Base-by-base conservation (phyloP, 2,797 vertebrate genomes). In the Rhodeus uyekii region DNA sequence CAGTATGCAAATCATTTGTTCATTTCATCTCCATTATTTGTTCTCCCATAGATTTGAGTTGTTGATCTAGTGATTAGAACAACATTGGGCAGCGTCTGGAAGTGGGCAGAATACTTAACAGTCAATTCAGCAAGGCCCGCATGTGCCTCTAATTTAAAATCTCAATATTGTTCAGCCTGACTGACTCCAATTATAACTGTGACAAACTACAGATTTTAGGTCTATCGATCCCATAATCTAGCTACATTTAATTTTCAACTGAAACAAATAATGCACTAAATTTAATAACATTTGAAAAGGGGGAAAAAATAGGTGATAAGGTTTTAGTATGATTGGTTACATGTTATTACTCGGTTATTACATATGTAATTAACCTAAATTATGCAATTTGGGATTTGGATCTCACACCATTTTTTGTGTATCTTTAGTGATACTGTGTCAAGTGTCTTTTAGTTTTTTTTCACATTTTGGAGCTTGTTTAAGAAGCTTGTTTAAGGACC, bases 1-100 rank as follows among this genome's bases (percentile, higher is more conserved):
- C 95, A 94, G 96, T 96, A 98, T 98, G 96, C 96, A 97, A 98
- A 99, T 99, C 97, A 98, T 96, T 96, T 96, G 96, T 97, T 96
- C 96, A 96, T 96, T 96, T 96, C 94, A 96, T 95, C 95, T 96
- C 96, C 93, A 93, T 96, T 97, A 97, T 98, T 97, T 96, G 95
- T 96, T 96, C 94, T 94, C 94, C 94, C 92, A 91, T 95, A 96
- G 95, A 94, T 93, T 94, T 94, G 92, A 92, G 94, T 96, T 97
- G 96, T 97, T 93, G 93, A 93, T 93, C 91, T 96, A 95, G 95
- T 95, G 96, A 97, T 96, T 95, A 96, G 95, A 97, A 96, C 95
- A 96, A 96, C 94, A 95, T 94, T 92, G 91, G 90, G 88, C 91
- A 87, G 89, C 86, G 91, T 92, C 84, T 82, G 91, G 90, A 86